Evolutionary conservation across 2,888 invertebrate genomes (phyloP), one percentile per base, ranked within the genome.

Genomic region (Noctua janthe): DNA sequence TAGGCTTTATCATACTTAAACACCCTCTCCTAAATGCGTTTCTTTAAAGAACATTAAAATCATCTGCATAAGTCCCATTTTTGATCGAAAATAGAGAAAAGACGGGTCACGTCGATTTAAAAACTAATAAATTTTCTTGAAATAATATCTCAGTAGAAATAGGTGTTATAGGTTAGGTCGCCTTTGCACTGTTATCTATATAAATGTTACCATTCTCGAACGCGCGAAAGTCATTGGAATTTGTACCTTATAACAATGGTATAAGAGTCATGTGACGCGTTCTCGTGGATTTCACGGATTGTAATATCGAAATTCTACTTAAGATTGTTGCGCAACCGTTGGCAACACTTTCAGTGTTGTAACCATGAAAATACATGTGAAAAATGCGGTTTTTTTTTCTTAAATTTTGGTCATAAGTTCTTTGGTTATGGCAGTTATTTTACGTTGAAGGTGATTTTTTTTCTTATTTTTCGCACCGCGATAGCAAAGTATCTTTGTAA

Each of bases 91-190:
- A 62, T 23, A 49, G 23, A 56, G n/a, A 29, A 29, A 71, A 11
- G 71, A 70, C 47, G 77, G 59, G 29, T 70, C 66, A 71, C 74
- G 74, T 76, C 74, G 64, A 64, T 73, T 77, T 15, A 6, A 54
- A 82, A 75, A 67, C 3, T 35, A 54, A 56, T 43, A 11, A 66
- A 54, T 54, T 73, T 73, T 59, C 47, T 67, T 75, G 23, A 43
- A 75, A 75, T 59, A 74, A 66, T 88, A 80, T 86, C 86, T 86
- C 88, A 88, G 49, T 86, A 86, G 88, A 67, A 62, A 80, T 83
- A 86, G 74, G 29, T 74, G 39, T 39, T 72, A 71, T 81, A 74
- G 56, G 10, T 64, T 78, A 76, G 59, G 77, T 67, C 73, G 72
- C 78, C 83, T 86, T 78, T 71, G 69, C 76, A 71, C 11, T 78